These are phyloP conservation scores for Arothron firmamentum DNA, from an alignment of 2,113 vertebrate genomes.

Conservation along the genomic window DNA sequence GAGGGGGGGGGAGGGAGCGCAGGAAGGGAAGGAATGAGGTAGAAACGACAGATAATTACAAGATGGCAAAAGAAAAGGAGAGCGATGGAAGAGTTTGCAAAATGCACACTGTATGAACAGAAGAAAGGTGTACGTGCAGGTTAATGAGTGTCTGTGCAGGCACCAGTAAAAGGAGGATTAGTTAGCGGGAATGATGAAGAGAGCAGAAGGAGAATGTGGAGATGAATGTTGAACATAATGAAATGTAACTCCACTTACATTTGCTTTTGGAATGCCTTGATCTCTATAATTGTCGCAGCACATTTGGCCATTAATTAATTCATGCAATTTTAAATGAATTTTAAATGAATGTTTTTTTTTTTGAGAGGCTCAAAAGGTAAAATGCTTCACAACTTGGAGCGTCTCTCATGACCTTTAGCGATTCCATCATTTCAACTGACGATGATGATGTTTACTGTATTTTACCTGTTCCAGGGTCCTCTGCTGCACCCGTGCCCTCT, in stretches of 20 bases:
- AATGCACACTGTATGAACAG: neutral
- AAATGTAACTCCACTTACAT: neutral
- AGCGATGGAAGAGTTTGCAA: constrained; percentile 2
- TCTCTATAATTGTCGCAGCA: too few relatives aligned
- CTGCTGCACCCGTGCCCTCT: too few relatives aligned
- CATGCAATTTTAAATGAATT: too few relatives aligned
- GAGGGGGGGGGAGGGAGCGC: neutral
- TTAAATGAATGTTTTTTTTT: too few relatives aligned
- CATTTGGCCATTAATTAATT: too few relatives aligned
- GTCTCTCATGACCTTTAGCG: too few relatives aligned
- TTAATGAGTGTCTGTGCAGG: constrained; percentile 15
- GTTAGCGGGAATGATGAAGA: constrained; percentile 42
- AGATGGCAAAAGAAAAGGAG: constrained; percentile 1
- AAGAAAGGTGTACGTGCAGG: neutral
- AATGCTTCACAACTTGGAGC: too few relatives aligned
- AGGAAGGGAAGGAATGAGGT: constrained; percentile 14
- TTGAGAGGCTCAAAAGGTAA: too few relatives aligned
- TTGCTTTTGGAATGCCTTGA: too few relatives aligned
- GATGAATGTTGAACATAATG: constrained; percentile 11
- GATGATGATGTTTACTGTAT: too few relatives aligned
- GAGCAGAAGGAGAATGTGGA: neutral
- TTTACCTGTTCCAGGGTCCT: too few relatives aligned
- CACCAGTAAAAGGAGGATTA: constrained; percentile 27
- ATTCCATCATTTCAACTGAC: too few relatives aligned
- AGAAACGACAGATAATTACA: constrained; percentile 4